These are phyloP conservation scores for Gasteruption jaculator DNA, from an alignment of 2,888 invertebrate species.

Conservation along the genomic window DNA sequence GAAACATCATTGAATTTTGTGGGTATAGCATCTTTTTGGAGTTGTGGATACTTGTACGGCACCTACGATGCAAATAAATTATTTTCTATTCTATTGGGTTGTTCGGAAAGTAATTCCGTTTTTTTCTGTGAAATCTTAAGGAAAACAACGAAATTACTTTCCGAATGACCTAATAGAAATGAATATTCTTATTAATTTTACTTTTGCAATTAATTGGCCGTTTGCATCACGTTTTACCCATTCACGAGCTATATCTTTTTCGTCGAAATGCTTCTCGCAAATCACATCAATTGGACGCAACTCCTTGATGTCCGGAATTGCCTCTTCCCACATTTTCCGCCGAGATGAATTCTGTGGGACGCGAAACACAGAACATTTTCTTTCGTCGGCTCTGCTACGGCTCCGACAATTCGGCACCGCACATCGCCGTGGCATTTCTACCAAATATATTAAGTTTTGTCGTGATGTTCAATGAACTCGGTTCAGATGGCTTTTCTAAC, in stretches of 20 bases:
- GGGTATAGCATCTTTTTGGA: conserved; percentile 6
- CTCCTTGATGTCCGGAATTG: conserved; percentile 14
- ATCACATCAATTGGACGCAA: conserved; percentile 11
- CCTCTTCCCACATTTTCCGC: conserved; percentile 14
- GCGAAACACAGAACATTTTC: conserved; percentile 5
- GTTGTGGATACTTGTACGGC: conserved; percentile 10
- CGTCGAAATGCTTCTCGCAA: conserved; percentile 18
- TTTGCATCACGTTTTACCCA: conserved; percentile 14
- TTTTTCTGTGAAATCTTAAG: no score
- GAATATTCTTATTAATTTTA: conserved; percentile 10
- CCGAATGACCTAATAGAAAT: no score
- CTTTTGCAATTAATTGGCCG: conserved; percentile 15
- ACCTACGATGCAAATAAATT: conserved; percentile 6
- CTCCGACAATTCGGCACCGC: conserved; percentile 2
- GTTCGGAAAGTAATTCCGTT: no score
- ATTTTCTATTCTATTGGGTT: no score
- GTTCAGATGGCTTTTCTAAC: no score
- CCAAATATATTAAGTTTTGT: neutral
- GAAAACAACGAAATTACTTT: neutral
- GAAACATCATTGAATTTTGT: neutral
- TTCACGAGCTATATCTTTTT: conserved; percentile 13
- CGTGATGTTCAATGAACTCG: no score
- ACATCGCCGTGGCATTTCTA: conserved; percentile 6
- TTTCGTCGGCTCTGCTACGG: conserved; percentile 1
- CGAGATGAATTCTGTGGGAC: conserved; percentile 4